Percentiles rank a stretch among this genome's conserved stretches.
Conservation (phyloP, 2,113 vertebrate genomes). For the Haemorhous mexicanus region DNA sequence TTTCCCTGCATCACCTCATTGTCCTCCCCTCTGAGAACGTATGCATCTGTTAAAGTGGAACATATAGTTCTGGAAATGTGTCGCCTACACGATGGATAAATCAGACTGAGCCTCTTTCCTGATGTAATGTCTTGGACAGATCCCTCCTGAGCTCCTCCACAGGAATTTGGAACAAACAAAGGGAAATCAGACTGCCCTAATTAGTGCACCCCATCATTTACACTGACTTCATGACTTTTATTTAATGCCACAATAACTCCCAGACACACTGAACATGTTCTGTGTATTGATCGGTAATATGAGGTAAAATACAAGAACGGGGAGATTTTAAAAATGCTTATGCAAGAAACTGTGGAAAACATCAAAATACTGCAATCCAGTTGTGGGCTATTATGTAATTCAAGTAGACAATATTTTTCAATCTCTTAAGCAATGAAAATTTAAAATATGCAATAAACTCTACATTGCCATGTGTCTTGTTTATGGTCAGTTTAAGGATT, state of each 20-base stretch:
- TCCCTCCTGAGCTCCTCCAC: background rate
- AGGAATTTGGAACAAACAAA: background rate
- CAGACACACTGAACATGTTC: background rate
- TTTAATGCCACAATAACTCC: background rate
- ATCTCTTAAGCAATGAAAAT: background rate
- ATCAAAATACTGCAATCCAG: background rate
- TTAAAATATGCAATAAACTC: background rate
- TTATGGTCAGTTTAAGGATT: background rate
- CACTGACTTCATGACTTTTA: background rate
- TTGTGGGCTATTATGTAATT: background rate
- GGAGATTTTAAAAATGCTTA: background rate
- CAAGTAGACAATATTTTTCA: background rate
- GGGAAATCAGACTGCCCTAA: background rate
- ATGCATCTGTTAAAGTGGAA: background rate
- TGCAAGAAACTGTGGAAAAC: background rate
- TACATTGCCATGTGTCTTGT: background rate
- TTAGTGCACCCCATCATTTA: background rate
- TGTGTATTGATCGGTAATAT: background rate
- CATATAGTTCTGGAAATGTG: background rate
- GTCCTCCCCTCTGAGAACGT: background rate
- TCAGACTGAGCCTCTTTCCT: background rate
- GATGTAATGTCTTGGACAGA: constrained; percentile 3
- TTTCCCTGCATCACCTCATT: background rate
- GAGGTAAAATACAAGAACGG: background rate
- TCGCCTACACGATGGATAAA: background rate